Percentiles rank a stretch among this genome's conserved stretches.
Evolutionary conservation across 1,140 invertebrate genomes (phyloP).

Genomic region (Theocolax elegans): DNA sequence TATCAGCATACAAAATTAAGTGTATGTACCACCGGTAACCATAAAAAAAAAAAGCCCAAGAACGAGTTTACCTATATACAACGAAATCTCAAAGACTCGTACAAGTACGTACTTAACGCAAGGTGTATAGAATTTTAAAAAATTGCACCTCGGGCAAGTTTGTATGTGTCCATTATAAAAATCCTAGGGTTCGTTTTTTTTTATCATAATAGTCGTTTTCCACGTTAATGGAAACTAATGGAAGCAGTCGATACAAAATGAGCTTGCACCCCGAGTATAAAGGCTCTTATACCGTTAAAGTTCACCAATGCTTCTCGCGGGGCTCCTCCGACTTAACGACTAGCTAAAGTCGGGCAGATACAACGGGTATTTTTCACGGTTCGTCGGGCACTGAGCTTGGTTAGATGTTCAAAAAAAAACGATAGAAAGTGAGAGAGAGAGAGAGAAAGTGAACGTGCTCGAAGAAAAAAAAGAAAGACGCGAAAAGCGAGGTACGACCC

Average conservation of each 20-base stretch:
- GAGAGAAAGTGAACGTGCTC: not conserved
- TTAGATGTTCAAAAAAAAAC: not conserved
- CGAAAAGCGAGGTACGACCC: slow-evolving; percentile 27
- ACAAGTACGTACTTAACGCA: too few species aligned
- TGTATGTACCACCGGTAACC: too few species aligned
- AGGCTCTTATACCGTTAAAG: not conserved
- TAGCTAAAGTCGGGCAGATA: slow-evolving; percentile 27
- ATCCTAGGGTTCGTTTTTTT: too few species aligned
- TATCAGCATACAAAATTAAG: too few species aligned
- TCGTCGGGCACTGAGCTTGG: slow-evolving; percentile 39
- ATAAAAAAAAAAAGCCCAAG: too few species aligned
- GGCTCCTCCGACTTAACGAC: not conserved
- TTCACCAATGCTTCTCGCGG: not conserved
- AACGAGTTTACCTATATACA: too few species aligned
- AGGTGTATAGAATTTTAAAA: too few species aligned
- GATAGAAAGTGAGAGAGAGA: not conserved
- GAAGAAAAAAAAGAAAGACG: not conserved
- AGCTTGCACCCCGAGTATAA: not conserved
- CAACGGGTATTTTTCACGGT: slow-evolving; percentile 47
- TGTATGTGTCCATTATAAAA: too few species aligned
- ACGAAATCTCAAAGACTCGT: too few species aligned
- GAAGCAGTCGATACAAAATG: slow-evolving; percentile 12
- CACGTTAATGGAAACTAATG: slow-evolving; percentile 11
- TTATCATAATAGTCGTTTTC: too few species aligned
- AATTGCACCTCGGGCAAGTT: too few species aligned